These are phyloP conservation scores for Percopsis omiscomaycus DNA, from an alignment of 2,797 vertebrate genomes.

Conservation along the genomic window DNA sequence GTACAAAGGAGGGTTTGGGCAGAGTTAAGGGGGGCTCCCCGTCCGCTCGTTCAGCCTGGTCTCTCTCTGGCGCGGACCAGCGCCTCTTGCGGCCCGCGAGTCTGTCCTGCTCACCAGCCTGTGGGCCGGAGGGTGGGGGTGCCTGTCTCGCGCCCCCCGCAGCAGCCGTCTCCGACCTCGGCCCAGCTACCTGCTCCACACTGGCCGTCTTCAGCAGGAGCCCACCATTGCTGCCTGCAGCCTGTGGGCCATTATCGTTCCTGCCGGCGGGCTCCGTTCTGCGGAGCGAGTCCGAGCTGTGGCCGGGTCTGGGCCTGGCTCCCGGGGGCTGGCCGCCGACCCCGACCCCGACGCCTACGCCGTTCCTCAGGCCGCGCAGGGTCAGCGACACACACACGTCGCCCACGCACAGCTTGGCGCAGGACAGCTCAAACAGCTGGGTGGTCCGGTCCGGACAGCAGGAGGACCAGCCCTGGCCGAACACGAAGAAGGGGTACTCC, in stretches of 20 bases:
- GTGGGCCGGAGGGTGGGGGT: slow-evolving; percentile 77
- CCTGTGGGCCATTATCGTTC: slow-evolving; percentile 47
- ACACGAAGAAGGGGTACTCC: slow-evolving; percentile 99
- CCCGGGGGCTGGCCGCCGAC: slow-evolving; percentile 80
- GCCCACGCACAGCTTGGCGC: slow-evolving; percentile 95
- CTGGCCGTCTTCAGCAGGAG: slow-evolving; percentile 86
- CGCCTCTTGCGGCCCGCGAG: slow-evolving; percentile 90
- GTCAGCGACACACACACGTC: slow-evolving; percentile 99
- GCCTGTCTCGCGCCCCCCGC: slow-evolving; percentile 4
- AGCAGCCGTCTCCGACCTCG: slow-evolving; percentile 71
- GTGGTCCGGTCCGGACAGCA: slow-evolving; percentile 97
- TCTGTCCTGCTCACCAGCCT: slow-evolving; percentile 72
- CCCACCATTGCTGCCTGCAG: slow-evolving; percentile 71
- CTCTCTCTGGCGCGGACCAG: slow-evolving; percentile 96
- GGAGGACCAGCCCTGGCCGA: slow-evolving; percentile 99
- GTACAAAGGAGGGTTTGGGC: slow-evolving; percentile 95
- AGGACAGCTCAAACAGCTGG: slow-evolving; percentile 96
- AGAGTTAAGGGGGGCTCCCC: slow-evolving; percentile 91
- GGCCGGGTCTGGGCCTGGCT: slow-evolving; percentile 27
- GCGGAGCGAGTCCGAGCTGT: slow-evolving; percentile 47
- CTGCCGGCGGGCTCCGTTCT: slow-evolving; percentile 40
- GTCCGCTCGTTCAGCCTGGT: slow-evolving; percentile 90
- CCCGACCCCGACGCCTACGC: slow-evolving; percentile 84
- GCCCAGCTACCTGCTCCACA: slow-evolving; percentile 80
- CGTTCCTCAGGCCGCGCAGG: slow-evolving; percentile 91